Conservation (phyloP, 2,113 vertebrate genomes). For the Pelvicachromis taeniatus region DNA sequence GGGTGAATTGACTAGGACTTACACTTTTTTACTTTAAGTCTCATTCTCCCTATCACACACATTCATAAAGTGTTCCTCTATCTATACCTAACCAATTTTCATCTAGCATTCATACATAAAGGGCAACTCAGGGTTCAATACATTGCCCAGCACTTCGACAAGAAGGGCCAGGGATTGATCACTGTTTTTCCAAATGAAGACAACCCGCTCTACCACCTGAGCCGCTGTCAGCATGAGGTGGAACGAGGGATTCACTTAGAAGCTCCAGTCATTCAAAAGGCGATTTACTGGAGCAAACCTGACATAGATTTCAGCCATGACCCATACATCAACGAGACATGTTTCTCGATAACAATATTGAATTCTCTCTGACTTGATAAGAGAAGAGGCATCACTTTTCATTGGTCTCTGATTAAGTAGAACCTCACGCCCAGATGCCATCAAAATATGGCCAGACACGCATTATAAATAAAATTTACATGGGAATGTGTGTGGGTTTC, state of each 20-base stretch:
- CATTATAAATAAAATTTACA: not conserved
- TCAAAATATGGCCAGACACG: not conserved
- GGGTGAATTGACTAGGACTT: not conserved
- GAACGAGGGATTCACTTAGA: conserved; percentile 6
- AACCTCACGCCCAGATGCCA: not conserved
- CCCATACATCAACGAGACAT: conserved; percentile 47
- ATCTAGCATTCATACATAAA: not conserved
- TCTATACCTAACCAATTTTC: not conserved
- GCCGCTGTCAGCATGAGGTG: not conserved
- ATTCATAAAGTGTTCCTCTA: not conserved
- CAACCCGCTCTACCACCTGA: not conserved
- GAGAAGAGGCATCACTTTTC: conserved; percentile 15
- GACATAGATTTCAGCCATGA: conserved; percentile 33
- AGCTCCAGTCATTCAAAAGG: conserved; percentile 41
- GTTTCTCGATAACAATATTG: conserved; percentile 46
- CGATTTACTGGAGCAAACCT: conserved; percentile 35
- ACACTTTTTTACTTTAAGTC: not conserved
- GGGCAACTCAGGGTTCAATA: not conserved
- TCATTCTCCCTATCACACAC: not conserved
- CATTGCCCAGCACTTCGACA: not conserved
- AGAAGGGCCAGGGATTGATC: not conserved
- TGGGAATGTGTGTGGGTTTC: not conserved
- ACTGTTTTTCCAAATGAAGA: not conserved
- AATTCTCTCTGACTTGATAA: conserved; percentile 44
- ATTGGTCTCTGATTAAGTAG: not conserved